Base-by-base conservation (phyloP, 2,888 invertebrate genomes). In the Yponomeuta cagnagella region DNA sequence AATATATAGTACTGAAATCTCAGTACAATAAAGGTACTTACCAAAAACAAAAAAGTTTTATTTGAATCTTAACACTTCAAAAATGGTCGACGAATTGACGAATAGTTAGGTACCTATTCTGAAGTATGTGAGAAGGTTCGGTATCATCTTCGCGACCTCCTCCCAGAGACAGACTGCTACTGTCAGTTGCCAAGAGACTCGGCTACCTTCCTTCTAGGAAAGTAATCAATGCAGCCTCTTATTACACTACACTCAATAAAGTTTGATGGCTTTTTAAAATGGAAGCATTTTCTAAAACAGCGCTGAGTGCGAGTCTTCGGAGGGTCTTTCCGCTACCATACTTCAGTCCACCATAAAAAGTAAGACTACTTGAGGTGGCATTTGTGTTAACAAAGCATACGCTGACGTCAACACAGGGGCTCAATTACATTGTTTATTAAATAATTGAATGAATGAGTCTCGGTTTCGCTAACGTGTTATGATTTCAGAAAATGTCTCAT, bases 401-500 rank as follows among this genome's bases (percentile, higher is more conserved):
- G 64, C n/a, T 23, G 48, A 71, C 70, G 68, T 72, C 65, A 71
- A 12, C 15, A 15, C 37, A 63, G 68, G 1, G n/a, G 37, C 66
- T 33, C 10, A 33, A 43, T 23, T 65, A 71, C 70, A 73, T 33
- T 73, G 74, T 75, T 75, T 73, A 73, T 68, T 72, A 63, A 76
- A 76, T 71, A 77, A 79, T 79, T 71, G 73, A 72, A 77, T 10
- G 68, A 68, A 71, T 71, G 68, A 63, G 63, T 68, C 68, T 68
- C 63, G 43, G 31, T 68, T 71, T 71, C 71, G 70, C 75, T 79
- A 77, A 77, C 76, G 78, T 76, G 80, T 77, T 79, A 82, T 76
- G 80, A 81, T 82, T 84, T 80, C 77, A 74, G 78, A 80, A 83
- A 82, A 84, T 82, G 80, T 80, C 81, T 82, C 81, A 80, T 82